A percentile compares a stretch with the other conserved stretches of the same genome.
Conservation (phyloP, 2,797 vertebrate species). For the Ibycter americanus region DNA sequence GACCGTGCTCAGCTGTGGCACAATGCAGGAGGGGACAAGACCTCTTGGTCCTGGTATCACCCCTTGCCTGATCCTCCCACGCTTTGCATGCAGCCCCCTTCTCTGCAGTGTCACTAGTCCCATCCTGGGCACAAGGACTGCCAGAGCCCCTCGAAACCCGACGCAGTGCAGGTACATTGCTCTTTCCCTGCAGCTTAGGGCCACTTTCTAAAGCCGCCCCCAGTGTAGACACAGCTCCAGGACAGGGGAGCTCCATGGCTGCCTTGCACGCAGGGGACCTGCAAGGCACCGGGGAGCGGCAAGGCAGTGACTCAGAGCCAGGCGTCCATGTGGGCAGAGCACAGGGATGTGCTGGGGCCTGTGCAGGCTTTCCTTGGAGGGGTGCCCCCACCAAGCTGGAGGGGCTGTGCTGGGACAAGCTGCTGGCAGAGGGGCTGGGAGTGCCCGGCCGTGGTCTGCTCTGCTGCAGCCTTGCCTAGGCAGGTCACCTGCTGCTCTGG, state of each 20-base stretch:
- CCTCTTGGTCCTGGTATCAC: not conserved
- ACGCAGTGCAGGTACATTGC: fast-evolving
- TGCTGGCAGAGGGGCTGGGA: conserved; percentile 4
- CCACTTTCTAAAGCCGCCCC: not conserved
- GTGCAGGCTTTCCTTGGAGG: not conserved
- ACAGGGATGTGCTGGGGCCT: not conserved
- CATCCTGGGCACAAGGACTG: not conserved
- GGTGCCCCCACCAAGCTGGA: not conserved
- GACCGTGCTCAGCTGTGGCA: fast-evolving
- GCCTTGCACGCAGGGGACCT: not conserved
- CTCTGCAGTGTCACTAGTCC: not conserved
- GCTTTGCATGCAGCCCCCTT: too few relatives aligned
- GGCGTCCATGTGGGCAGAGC: not conserved
- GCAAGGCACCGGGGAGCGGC: fast-evolving
- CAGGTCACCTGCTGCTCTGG: not conserved
- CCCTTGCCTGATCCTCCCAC: not conserved
- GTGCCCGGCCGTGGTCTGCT: not conserved
- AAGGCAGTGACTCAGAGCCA: not conserved
- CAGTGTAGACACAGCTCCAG: not conserved
- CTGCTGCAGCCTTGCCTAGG: not conserved
- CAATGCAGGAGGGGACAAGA: not conserved
- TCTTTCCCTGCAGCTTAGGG: not conserved
- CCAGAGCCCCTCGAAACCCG: fast-evolving
- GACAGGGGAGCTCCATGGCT: fast-evolving
- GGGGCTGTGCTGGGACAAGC: not conserved